Conservation (phyloP, 2,113 vertebrate genomes). For the Danionella cerebrum region DNA sequence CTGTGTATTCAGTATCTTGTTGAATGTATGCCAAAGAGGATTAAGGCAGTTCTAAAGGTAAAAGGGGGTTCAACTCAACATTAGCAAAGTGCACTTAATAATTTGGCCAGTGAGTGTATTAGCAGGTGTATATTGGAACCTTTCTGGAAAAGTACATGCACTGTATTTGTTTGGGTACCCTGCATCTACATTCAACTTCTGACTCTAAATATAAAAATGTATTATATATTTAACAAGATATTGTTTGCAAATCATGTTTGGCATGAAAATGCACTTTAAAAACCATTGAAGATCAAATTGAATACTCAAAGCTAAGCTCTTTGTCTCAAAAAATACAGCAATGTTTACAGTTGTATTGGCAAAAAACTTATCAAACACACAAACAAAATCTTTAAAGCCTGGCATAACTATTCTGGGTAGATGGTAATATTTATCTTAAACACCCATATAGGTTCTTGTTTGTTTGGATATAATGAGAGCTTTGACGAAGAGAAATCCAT, state of each 20-base stretch:
- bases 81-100: too few species aligned
- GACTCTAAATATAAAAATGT: too few species aligned
- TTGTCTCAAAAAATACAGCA: not conserved
- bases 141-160: too few species aligned
- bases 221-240: too few species aligned
- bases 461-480: slow-evolving; percentile 39
- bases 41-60: too few species aligned
- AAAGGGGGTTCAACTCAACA: too few species aligned
- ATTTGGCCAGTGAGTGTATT: too few species aligned
- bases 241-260: not conserved
- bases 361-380: not conserved
- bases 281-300: not conserved
- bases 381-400: not conserved
- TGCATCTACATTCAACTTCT: too few species aligned
- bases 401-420: not conserved
- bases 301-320: not conserved
- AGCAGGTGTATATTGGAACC: too few species aligned
- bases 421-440: slow-evolving; percentile 10
- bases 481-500: slow-evolving; percentile 53
- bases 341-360: not conserved
- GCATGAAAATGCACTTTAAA: not conserved
- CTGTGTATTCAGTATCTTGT: too few species aligned
- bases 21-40: too few species aligned
- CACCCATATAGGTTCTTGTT: slow-evolving; percentile 1
- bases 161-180: too few species aligned